Base-by-base conservation (phyloP, 1,140 invertebrate genomes). In the Chlorops oryzae region DNA sequence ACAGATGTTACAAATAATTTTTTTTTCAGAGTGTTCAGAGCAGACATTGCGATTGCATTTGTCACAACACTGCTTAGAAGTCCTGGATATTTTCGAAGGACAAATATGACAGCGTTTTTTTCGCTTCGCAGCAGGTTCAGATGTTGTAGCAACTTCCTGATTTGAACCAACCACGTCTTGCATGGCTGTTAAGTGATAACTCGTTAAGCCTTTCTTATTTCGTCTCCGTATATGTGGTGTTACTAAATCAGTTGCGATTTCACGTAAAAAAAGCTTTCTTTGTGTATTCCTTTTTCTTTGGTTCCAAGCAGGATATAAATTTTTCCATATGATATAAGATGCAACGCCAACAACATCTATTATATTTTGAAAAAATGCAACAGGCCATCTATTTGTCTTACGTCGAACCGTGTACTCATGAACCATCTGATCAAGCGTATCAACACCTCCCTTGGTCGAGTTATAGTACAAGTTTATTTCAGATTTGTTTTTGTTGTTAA, bases 31-130 rank as follows among this genome's bases (percentile, higher is more conserved):
- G 28, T 32, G 28, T n/a, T 32, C 28, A n/a, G 28, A 32, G 28
- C 28, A 32, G 7, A 32, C 28, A 32, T 32, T 32, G 7, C 28
- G 7, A n/a, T 32, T 32, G n/a, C 28, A 32, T 32, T 32, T 32
- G 28, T 32, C 28, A n/a, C 28, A 32, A 32, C 28, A 32, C 28
- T 32, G 28, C n/a, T 32, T 32, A 7, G 28, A 32, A 32, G 28
- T 32, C n/a, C 28, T 32, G 28, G 28, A 32, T 32, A 32, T 32
- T 41, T 41, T 41, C 7, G 17, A 7, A 22, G 50, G 45, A 32
- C 34, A 52, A 52, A 52, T 51, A 18, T 48, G 35, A 47, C 35
- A 52, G 40, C 22, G 44, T 27, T 52, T 52, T 27, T 45, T 52
- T 20, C 35, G 45, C 43, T 52, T 52, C 9, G 45, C 45, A 52